Base-by-base conservation (phyloP, 2,797 vertebrate species). In the Lithobates sylvaticus region DNA sequence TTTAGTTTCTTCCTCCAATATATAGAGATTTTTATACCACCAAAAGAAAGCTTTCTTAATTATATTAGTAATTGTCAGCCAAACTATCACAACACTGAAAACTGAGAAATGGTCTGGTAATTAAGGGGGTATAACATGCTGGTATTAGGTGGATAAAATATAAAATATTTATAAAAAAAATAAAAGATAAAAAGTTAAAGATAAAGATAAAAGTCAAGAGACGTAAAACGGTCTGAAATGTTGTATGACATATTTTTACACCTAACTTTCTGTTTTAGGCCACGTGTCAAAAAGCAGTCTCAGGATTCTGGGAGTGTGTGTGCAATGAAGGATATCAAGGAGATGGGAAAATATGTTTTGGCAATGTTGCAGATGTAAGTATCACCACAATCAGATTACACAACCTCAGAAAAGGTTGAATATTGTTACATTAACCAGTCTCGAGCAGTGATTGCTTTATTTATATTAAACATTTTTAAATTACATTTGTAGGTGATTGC, bases 291-390 rank as follows among this genome's bases (percentile, higher is more conserved):
- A 89, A 94, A 72, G 83, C 91, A 39, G 80, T 89, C 18, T 89
- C 92, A 9, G 93, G 58, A 2, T n/a, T 85, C 87, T 98, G 97
- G 96, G 88, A 91, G 8, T 99, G 98, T 34, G 93, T 97, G 7
- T 99, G 98, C 86, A 93, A 91, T 8, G 87, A 93, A 0, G 96
- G 94, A 1, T 98, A 95, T 0, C 47, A 89, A 69, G 98, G 98
- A 47, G 90, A 99, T 0, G 97, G 98, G 0, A 90, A 68, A 0
- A 76, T 91, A 2, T 99, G 98, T 89, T 98, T 96, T 0, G 97
- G 98, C 1, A 95, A 92, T 0, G 88, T 95, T 18, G 92, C 92
- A 5, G 90, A 95, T 91, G 98, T 99, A 91, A 94, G 92, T 92
- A 80, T 86, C 0, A 12, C n/a, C 29, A n/a, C 5, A 21, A 67